These are phyloP conservation scores for Sebastes iracundus DNA, from an alignment of 2,797 vertebrate species.

Conservation along the genomic window DNA sequence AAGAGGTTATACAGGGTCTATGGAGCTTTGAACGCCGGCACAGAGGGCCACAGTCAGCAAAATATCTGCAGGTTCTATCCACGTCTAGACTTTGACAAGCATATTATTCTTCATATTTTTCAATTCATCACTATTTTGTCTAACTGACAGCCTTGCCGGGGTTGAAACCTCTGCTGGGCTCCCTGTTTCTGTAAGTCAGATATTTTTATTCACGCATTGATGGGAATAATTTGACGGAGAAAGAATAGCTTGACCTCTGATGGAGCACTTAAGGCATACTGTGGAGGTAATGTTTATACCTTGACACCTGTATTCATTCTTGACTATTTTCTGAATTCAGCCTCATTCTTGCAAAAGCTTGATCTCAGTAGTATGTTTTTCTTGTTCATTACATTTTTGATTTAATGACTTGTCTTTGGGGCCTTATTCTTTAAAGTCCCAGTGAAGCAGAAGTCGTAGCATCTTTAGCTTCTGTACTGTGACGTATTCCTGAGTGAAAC, in stretches of 20 bases:
- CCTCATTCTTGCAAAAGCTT: not conserved
- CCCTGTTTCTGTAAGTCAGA: slow-evolving; percentile 34
- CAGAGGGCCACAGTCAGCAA: slow-evolving; percentile 29
- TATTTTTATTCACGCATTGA: slow-evolving; percentile 33
- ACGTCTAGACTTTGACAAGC: slow-evolving; percentile 43
- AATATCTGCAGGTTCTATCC: slow-evolving; percentile 29
- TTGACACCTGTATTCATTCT: not conserved
- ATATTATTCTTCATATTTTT: slow-evolving; percentile 54
- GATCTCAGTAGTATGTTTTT: not conserved
- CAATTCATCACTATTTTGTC: slow-evolving; percentile 55
- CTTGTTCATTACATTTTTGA: not conserved
- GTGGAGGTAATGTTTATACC: not conserved
- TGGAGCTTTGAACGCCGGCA: slow-evolving; percentile 25
- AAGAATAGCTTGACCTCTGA: slow-evolving; percentile 43
- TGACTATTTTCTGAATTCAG: not conserved
- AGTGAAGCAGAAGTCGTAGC: not conserved
- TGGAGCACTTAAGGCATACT: slow-evolving; percentile 16
- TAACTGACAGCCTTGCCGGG: slow-evolving; percentile 33
- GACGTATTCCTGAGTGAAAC: not conserved
- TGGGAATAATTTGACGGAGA: slow-evolving; percentile 35
- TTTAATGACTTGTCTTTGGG: not conserved
- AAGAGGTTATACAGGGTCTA: slow-evolving; percentile 13
- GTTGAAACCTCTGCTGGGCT: slow-evolving; percentile 17
- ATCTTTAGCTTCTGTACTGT: not conserved
- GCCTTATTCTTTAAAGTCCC: not conserved